Conservation (phyloP, 2,888 invertebrate genomes). For the Netelia virgata region DNA sequence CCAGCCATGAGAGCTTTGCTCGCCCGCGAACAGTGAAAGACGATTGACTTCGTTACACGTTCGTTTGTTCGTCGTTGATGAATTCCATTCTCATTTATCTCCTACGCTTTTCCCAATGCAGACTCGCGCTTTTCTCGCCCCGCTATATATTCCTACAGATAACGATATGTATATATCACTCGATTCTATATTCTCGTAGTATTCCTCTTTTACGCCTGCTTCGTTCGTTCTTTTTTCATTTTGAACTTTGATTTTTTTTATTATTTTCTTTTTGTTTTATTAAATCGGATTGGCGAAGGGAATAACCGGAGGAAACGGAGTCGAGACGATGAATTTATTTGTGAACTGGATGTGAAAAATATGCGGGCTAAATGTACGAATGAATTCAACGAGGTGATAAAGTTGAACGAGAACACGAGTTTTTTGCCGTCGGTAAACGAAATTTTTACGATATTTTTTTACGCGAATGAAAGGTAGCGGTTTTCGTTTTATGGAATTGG, state of each 20-base stretch:
- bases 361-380: conserved; percentile 46
- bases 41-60: conserved; percentile 71
- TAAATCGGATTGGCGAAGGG: conserved; percentile 35
- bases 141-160: not conserved
- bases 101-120: conserved; percentile 1
- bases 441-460: too few species aligned
- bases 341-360: conserved; percentile 34
- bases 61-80: conserved; percentile 68
- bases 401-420: conserved; percentile 4
- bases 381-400: not conserved
- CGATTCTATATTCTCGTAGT: not conserved
- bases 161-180: not conserved
- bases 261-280: conserved; percentile 2
- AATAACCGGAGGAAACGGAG: conserved; percentile 27
- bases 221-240: conserved; percentile 25
- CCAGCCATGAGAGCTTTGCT: conserved; percentile 10
- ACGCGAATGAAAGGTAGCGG: too few species aligned
- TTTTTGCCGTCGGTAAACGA: not conserved
- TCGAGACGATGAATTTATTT: not conserved
- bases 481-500: too few species aligned
- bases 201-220: conserved; percentile 3
- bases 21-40: conserved; percentile 65
- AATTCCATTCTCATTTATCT: conserved; percentile 65
- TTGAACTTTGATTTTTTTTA: not conserved
- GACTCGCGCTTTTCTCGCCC: not conserved